Percentiles rank a stretch among this genome's conserved stretches.
Conservation (phyloP, 2,888 invertebrate genomes). For the Slavum lentiscoides region DNA sequence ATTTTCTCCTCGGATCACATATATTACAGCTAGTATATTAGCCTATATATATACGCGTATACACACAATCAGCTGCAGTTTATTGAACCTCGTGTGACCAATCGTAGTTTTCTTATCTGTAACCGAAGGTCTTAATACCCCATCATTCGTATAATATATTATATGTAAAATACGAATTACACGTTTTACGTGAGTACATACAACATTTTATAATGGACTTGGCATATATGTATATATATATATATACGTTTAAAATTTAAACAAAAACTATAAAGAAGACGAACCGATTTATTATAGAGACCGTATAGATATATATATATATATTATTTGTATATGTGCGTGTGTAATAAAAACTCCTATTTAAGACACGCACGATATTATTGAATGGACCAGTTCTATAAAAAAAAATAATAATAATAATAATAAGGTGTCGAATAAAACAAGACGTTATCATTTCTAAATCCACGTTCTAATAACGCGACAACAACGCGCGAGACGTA, state of each 20-base stretch:
- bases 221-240: too few relatives aligned
- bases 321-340: background rate
- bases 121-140: too few relatives aligned
- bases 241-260: background rate
- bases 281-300: conserved; percentile 28
- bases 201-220: too few relatives aligned
- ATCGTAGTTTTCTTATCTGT: too few relatives aligned
- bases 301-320: background rate
- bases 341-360: conserved; percentile 9
- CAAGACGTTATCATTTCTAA: conserved; percentile 35
- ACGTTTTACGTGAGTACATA: conserved; percentile 20
- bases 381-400: conserved; percentile 8
- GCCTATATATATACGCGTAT: too few relatives aligned
- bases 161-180: background rate
- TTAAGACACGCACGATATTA: background rate
- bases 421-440: conserved; percentile 21
- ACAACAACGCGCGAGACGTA: background rate
- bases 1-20: too few relatives aligned
- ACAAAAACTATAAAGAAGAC: conserved; percentile 3
- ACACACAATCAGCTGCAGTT: too few relatives aligned
- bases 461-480: background rate
- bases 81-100: too few relatives aligned
- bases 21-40: too few relatives aligned
- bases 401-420: background rate
- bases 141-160: too few relatives aligned